Base-by-base conservation (phyloP, 2,797 vertebrate genomes). In the Lophius americanus region DNA sequence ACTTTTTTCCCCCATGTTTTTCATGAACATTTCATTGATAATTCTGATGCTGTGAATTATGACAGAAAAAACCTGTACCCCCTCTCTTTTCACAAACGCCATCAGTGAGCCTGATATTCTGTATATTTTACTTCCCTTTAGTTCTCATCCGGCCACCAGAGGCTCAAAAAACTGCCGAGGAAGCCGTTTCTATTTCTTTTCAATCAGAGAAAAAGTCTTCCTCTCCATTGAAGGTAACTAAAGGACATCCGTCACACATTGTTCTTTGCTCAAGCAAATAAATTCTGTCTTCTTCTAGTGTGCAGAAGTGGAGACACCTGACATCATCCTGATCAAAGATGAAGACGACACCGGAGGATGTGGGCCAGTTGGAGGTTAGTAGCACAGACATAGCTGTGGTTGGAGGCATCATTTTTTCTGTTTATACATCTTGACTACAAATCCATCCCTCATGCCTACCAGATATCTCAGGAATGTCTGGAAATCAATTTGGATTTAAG, bases 251-350 rank as follows among this genome's bases (percentile, higher is more conserved):
- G 32, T 23, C 4, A 36, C 6, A 23, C 6, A 10, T 13, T 2
- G n/a, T 33, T 35, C 13, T 61, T 48, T 60, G 39, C 6, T 69
- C 8, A 70, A 55, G 7, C 10, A 6, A 6, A 11, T 44, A 4
- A 12, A 11, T 44, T 11, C 23, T 44, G 1, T 9, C 3, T 54
- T 44, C 37, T 65, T 13, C 55, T 13, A 93, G 91, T 73, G 64
- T 72, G 38, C 76, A 61, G 76, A 82, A 59, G 68, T 59, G 54
- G 85, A 90, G 65, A 82, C 48, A 47, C 84, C 86, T 36, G 92
- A 92, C 62, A 78, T 93, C 23, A 92, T 93, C 55, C 77, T 92
- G 56, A 93, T 93, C 68, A 92, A 93, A 80, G 91, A 92, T 70
- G 91, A 93, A 70, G 89, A 90, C 1, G 89, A 91, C 2, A n/a